Conservation (phyloP, 2,113 vertebrate species). For the Salminus brasiliensis region DNA sequence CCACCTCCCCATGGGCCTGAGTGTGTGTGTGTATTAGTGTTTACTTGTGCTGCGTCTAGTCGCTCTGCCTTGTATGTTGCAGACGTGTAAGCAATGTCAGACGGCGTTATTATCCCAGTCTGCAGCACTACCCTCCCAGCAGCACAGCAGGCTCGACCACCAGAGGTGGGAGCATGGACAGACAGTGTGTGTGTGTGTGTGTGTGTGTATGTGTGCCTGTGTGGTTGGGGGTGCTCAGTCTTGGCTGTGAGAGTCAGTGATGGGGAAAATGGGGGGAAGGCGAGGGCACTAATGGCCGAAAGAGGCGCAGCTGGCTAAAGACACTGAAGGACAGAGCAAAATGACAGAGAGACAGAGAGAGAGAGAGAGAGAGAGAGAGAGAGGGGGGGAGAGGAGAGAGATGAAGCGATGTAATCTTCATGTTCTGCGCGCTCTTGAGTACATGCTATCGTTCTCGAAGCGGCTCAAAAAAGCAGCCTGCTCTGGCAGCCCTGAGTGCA, state of each 20-base stretch:
- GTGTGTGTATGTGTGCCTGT: slow-evolving; percentile 13
- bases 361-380: slow-evolving; percentile 27
- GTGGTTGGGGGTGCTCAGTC: slow-evolving; percentile 30
- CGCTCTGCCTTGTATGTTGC: background rate
- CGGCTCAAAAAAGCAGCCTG: background rate
- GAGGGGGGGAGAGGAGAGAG: no score
- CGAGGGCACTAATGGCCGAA: slow-evolving; percentile 45
- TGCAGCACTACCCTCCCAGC: slow-evolving; percentile 27
- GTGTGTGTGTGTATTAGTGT: background rate
- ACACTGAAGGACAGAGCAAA: slow-evolving; percentile 50
- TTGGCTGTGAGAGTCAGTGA: slow-evolving; percentile 44
- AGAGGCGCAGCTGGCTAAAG: slow-evolving; percentile 53
- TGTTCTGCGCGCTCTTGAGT: slow-evolving; percentile 41
- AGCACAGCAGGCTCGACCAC: background rate
- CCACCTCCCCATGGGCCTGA: background rate
- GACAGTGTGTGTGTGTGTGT: slow-evolving; percentile 22
- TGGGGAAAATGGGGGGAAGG: slow-evolving; percentile 46
- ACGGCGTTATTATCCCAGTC: slow-evolving; percentile 21
- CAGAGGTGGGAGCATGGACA: slow-evolving; percentile 1
- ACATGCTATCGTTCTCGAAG: slow-evolving; percentile 9
- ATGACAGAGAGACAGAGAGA: slow-evolving; percentile 32
- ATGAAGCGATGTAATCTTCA: slow-evolving; percentile 44
- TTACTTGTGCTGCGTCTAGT: background rate
- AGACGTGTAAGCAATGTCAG: slow-evolving; percentile 12
- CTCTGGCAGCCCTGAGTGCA: slow-evolving; percentile 28